Base-by-base conservation (phyloP, 1,140 invertebrate species). In the Oryzaephilus surinamensis region DNA sequence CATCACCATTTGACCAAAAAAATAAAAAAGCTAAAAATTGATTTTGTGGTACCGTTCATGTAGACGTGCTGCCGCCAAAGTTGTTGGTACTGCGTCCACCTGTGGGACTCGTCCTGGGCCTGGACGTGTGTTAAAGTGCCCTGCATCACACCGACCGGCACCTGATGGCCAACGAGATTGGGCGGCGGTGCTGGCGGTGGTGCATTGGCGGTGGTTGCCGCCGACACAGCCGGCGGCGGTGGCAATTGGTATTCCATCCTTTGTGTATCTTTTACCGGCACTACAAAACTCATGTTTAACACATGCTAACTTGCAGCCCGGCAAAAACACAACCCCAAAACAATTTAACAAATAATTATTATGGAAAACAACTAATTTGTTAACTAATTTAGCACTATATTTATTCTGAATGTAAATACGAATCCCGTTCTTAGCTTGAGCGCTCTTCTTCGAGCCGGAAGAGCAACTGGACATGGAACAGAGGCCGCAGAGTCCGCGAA, bases 61-160 rank as follows among this genome's bases (percentile, higher is more conserved):
- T 71, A 73, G 50, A 73, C 69, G 56, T 73, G 71, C 51, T 73
- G 70, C 46, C 71, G 69, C 70, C 70, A 72, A 45, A 72, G 65
- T 57, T 74, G 63, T 43, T 66, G 69, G 54, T 72, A 72, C 58
- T 72, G 68, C 50, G 63, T 67, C 65, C 70, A 69, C 32, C 58
- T 67, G 61, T n/a, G n/a, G n/a, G n/a, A n/a, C 44, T 71, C 66
- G 38, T 69, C 65, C 56, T 65, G 52, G 20, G 52, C 53, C 30
- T 55, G 65, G 20, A 61, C 60, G 50, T 67, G 67, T 5, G 49
- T 58, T 4, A 60, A 43, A 16, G 57, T 62, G 29, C 57, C 60
- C 50, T 62, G 60, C 60, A 62, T 62, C 13, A 62, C 58, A 5
- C 58, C 60, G 7, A 60, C 55, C 20, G 58, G 51, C 30, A 62